phyloP scores from a whole-genome alignment of 2,113 vertebrate genomes.

The Scomber colias region DNA sequence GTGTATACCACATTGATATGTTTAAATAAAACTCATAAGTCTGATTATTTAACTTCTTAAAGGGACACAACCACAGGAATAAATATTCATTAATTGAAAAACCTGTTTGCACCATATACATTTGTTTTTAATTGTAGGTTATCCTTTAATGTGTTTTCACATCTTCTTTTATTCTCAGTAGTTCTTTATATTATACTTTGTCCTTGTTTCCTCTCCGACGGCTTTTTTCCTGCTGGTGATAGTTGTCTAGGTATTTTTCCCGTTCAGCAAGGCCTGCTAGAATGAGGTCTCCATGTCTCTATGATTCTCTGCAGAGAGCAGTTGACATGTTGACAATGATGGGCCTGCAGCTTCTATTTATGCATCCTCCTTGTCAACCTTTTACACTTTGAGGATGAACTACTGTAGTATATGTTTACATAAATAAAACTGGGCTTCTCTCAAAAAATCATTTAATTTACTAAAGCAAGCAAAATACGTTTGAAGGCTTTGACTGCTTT shows the following conservation, averaged over 20 bases:
- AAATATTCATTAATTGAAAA: constrained; percentile 7
- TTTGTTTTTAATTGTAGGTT: not conserved
- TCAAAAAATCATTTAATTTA: constrained; percentile 16
- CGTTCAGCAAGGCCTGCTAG: constrained; percentile 42
- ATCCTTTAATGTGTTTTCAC: not conserved
- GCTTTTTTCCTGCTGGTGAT: constrained; percentile 22
- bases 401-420: constrained; percentile 45
- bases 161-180: constrained; percentile 10
- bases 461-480: constrained; percentile 22
- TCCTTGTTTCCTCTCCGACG: constrained; percentile 15
- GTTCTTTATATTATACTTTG: not conserved
- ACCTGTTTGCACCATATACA: not conserved
- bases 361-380: constrained; percentile 70
- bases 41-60: constrained; percentile 11
- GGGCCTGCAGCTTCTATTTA: constrained; percentile 70
- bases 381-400: constrained; percentile 54
- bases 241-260: constrained; percentile 37
- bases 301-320: constrained; percentile 64
- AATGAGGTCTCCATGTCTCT: constrained; percentile 61
- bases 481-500: not conserved
- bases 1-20: not conserved
- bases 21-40: not conserved
- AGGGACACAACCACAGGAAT: not conserved
- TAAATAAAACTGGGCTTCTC: constrained; percentile 44
- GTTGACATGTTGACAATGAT: constrained; percentile 76